These are phyloP conservation scores for Cantharis nigra DNA, from an alignment of 2,888 invertebrate genomes.

Conservation along the genomic window DNA sequence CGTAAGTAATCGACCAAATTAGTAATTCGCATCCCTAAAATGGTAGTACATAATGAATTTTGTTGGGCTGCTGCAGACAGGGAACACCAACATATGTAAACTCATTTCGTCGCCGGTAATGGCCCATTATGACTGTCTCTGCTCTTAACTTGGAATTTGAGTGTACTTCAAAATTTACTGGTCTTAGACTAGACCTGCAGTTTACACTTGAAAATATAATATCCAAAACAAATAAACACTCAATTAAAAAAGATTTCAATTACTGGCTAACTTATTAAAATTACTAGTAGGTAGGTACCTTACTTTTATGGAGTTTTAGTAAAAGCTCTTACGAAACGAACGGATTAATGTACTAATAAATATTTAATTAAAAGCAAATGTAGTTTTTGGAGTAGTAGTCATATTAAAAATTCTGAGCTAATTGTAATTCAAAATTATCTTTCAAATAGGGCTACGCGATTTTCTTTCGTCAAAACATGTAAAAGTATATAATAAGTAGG, in stretches of 20 bases:
- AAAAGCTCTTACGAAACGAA: background rate
- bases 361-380: background rate
- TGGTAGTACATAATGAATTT: background rate
- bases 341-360: background rate
- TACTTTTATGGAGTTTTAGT: background rate
- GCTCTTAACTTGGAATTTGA: slow-evolving; percentile 32
- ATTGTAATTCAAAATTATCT: too few species aligned
- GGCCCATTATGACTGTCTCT: slow-evolving; percentile 41
- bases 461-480: background rate
- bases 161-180: slow-evolving; percentile 28
- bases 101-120: slow-evolving; percentile 42
- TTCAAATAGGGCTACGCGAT: background rate
- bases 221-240: background rate
- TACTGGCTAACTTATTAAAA: background rate
- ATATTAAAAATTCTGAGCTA: background rate
- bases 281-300: background rate
- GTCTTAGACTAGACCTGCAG: slow-evolving; percentile 37
- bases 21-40: slow-evolving; percentile 14
- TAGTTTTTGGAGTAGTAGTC: background rate
- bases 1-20: slow-evolving; percentile 30
- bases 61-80: slow-evolving; percentile 28
- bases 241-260: background rate
- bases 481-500: background rate
- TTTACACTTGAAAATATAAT: slow-evolving; percentile 29
- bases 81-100: slow-evolving; percentile 41